Evolutionary conservation across 2,888 invertebrate species (phyloP).

Genomic region (Scaptomyza polygonia): DNA sequence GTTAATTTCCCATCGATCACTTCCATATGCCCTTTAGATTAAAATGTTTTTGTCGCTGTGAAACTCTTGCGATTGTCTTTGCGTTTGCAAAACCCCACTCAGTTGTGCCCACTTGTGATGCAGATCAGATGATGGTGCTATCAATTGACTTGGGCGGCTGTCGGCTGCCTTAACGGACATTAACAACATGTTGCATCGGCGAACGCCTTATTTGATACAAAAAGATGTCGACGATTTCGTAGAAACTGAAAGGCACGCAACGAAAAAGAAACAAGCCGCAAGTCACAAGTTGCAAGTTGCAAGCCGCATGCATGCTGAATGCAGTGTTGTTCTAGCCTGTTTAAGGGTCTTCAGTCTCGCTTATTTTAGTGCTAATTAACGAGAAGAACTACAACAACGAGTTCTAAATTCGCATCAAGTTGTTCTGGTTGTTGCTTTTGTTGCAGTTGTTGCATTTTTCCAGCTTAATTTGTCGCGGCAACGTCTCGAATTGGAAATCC

Average conservation of each 20-base stretch:
- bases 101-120: conserved; percentile 61
- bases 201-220: conserved; percentile 61
- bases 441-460: conserved; percentile 60
- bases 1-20: too few species aligned
- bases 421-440: conserved; percentile 13
- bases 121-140: conserved; percentile 40
- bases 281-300: neutral
- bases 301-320: neutral
- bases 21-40: neutral
- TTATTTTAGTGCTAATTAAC: conserved; percentile 74
- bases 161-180: conserved; percentile 73
- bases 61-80: neutral
- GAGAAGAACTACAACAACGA: conserved; percentile 69
- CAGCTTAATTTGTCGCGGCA: conserved; percentile 76
- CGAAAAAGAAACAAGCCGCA: neutral
- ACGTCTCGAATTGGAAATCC: conserved; percentile 69
- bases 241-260: conserved; percentile 63
- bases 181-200: conserved; percentile 67
- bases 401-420: conserved; percentile 52
- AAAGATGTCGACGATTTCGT: conserved; percentile 66
- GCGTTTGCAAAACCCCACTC: neutral
- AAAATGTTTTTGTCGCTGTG: neutral
- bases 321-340: conserved; percentile 1
- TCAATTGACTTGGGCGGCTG: conserved; percentile 70
- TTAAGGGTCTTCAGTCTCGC: conserved; percentile 41